Base-by-base conservation (phyloP, 2,113 vertebrate genomes). In the Esox niger region DNA sequence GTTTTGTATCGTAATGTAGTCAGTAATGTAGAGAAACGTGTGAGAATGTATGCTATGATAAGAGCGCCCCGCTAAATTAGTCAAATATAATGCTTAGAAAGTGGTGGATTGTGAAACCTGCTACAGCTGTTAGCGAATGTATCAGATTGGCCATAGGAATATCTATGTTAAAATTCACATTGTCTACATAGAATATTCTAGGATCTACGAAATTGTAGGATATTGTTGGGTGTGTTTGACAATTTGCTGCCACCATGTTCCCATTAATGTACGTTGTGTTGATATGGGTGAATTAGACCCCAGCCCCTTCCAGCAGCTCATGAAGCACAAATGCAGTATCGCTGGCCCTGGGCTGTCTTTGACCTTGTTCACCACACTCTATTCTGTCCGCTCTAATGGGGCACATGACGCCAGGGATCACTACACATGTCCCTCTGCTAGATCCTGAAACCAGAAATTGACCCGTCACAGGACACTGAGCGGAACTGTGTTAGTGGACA, bases 341-440 rank as follows among this genome's bases (percentile, higher is more conserved):
- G 61, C 30, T 57, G 57, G n/a, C 52, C 15, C 1, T 23, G 31
- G 68, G 70, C 66, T 55, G 64, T 68, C 52, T 69, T 66, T 72
- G 54, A 70, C 62, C 70, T 76, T 56, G 10, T 31, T 8, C 72
- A 64, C 31, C 8, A 32, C 27, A 29, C 30, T 27, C 58, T 47
- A 25, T 1, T 27, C 21, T 31, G 33, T 27, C 10, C 38, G 5
- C 43, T 27, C 46, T 62, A 25, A n/a, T 66, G 29, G 60, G 23
- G 20, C 3, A n/a, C n/a, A n/a, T n/a, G n/a, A n/a, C n/a, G n/a
- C n/a, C n/a, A n/a, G n/a, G n/a, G n/a, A n/a, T n/a, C n/a, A n/a
- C n/a, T n/a, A n/a, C n/a, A n/a, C n/a, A n/a, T n/a, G n/a, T n/a
- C n/a, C n/a, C n/a, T n/a, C n/a, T n/a, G n/a, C n/a, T n/a, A n/a